Evolutionary conservation across 2,888 invertebrate genomes (phyloP), one percentile per base, ranked within the genome.

Genomic region (Stenurella melanura): DNA sequence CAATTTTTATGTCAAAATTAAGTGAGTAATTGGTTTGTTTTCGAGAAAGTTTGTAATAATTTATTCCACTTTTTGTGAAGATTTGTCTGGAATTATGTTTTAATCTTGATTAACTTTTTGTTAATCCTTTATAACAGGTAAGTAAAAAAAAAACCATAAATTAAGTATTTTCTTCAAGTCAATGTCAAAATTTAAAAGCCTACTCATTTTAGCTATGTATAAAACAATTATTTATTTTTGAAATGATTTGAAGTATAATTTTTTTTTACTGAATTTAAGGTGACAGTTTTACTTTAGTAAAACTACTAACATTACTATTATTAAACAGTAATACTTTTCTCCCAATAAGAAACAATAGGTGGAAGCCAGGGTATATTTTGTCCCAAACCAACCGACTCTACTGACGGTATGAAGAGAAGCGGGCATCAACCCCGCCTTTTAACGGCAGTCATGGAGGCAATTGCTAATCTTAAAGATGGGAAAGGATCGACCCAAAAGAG

Each of bases 391-490:
- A 54, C 72, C 17, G 17, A 21, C 9, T 42, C 42, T 21, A 4
- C 15, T n/a, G n/a, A 9, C 21, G 30, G 42, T n/a, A 72, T 72
- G 72, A 61, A 61, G 30, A 26, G 19, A 63, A 26, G 42, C 10
- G 54, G 63, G 0, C 61, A 72, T 30, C 73, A 82, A 71, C 83
- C 81, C n/a, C 73, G 77, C 70, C 80, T 83, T 34, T 73, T 83
- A 73, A 74, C 83, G 5, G 80, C 83, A 56, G 82, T 85, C 19
- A 83, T 85, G 76, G 82, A 85, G 67, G 85, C 83, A 2, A 84
- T 85, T 42, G 83, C 83, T n/a, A 78, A 80, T 26, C 73, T 85
- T 15, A 81, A 77, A 56, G 84, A 85, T 63, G 70, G 56, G 7
- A 71, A 76, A 11, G 85, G 86, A 7, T 85, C 85, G 0, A 82